A percentile compares a stretch with the other conserved stretches of the same genome.
These are phyloP conservation scores for Polypedilum pembai DNA, from an alignment of 1,140 invertebrate genomes.

Conservation along the genomic window DNA sequence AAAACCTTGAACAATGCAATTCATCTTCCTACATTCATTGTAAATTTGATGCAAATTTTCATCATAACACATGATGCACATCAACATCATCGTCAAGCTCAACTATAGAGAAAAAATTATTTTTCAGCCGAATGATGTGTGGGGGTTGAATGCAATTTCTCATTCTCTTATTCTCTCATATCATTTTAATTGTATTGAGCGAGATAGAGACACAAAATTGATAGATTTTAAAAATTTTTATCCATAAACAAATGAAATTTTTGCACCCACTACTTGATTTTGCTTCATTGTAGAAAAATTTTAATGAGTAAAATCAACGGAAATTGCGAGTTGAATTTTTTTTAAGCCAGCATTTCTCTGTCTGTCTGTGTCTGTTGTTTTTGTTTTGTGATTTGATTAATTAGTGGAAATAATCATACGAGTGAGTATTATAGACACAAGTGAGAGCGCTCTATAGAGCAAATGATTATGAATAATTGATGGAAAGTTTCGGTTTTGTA, in stretches of 20 bases:
- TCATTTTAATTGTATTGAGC: no score
- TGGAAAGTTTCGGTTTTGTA: not conserved
- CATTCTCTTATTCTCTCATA: no score
- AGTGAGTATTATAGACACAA: not conserved
- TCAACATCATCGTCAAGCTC: no score
- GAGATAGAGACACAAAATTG: not conserved
- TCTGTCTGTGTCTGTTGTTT: not conserved
- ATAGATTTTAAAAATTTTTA: not conserved
- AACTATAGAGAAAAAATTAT: no score
- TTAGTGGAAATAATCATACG: not conserved
- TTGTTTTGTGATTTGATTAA: not conserved
- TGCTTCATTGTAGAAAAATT: not conserved
- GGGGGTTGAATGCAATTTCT: no score
- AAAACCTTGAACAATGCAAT: not conserved
- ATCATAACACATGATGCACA: no score
- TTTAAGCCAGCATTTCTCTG: not conserved
- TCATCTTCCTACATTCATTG: no score
- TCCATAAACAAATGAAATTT: not conserved
- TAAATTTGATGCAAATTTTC: no score
- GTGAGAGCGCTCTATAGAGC: not conserved
- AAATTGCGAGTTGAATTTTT: not conserved
- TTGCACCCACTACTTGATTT: not conserved
- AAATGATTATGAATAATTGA: constrained; percentile 8
- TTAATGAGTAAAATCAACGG: not conserved
- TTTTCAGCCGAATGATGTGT: no score